Evolutionary conservation across 2,113 vertebrate genomes (phyloP).

Genomic region (Tragelaphus imberbis): DNA sequence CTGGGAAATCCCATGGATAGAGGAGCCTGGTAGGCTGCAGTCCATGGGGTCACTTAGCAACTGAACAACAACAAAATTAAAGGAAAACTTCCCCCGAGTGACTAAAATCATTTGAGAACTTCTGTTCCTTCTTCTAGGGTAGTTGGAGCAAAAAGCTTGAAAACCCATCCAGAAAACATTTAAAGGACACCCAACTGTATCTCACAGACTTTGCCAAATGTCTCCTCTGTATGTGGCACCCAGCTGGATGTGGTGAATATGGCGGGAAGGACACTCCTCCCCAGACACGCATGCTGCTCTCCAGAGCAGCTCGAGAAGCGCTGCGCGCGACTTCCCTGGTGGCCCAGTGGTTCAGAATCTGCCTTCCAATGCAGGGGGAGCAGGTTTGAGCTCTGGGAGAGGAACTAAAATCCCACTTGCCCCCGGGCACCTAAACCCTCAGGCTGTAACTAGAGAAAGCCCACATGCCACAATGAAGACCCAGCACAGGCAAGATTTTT

Average conservation of each 20-base stretch:
- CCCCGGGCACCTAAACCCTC: neutral
- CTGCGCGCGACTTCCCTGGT: rapidly evolving
- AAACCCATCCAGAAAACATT: neutral
- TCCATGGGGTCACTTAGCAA: neutral
- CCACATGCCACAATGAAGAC: neutral
- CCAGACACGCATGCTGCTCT: neutral
- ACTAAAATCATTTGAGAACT: neutral
- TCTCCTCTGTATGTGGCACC: too few relatives aligned
- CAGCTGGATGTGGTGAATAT: neutral
- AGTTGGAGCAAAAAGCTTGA: neutral
- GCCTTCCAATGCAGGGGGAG: neutral
- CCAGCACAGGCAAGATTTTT: neutral
- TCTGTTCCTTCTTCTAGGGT: neutral
- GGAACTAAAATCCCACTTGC: neutral
- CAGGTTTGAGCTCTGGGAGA: neutral
- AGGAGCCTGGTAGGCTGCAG: neutral
- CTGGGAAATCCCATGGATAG: neutral
- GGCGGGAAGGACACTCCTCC: neutral
- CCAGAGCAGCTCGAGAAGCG: neutral
- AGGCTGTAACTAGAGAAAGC: neutral
- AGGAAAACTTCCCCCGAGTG: neutral
- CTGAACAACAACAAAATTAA: neutral
- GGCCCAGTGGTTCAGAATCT: neutral
- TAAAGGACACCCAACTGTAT: neutral
- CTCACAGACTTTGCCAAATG: neutral